phyloP scores from a whole-genome alignment of 2,888 invertebrate genomes.

The Helleia helle region DNA sequence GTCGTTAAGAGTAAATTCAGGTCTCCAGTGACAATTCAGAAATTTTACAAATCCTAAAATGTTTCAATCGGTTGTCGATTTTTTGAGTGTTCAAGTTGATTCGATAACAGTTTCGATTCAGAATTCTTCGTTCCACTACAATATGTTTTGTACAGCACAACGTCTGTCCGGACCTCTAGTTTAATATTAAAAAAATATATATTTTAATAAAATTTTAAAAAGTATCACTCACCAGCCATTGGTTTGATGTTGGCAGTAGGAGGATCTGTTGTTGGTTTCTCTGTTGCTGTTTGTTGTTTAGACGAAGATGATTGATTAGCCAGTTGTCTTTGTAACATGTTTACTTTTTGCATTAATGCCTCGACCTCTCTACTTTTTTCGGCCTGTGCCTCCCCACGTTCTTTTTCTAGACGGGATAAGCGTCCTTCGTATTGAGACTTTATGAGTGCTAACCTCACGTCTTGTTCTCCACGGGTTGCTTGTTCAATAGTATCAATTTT shows the following conservation, averaged over 20 bases:
- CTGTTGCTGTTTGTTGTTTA: conserved; percentile 72
- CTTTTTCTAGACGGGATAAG: conserved; percentile 80
- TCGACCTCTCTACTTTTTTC: conserved; percentile 80
- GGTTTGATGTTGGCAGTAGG: conserved; percentile 95
- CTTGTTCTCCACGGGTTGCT: conserved; percentile 70
- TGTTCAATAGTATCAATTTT: conserved; percentile 67
- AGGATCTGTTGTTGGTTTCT: conserved; percentile 74
- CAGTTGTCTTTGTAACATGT: conserved; percentile 80
- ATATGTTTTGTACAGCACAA: no score
- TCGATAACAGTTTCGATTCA: no score
- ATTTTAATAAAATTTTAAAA: not conserved
- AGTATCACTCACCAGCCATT: conserved; percentile 80
- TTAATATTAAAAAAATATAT: no score
- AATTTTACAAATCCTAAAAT: no score
- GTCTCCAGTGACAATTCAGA: no score
- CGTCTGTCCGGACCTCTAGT: no score
- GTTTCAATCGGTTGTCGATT: no score
- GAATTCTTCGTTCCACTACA: no score
- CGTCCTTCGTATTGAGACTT: conserved; percentile 82
- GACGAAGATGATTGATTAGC: conserved; percentile 81
- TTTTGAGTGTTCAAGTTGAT: no score
- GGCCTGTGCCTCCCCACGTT: conserved; percentile 77
- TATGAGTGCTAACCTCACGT: conserved; percentile 72
- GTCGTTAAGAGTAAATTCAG: no score
- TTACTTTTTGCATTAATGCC: conserved; percentile 79